phyloP scores from a whole-genome alignment of 1,140 invertebrate species.

The Steinernema khuongi region DNA sequence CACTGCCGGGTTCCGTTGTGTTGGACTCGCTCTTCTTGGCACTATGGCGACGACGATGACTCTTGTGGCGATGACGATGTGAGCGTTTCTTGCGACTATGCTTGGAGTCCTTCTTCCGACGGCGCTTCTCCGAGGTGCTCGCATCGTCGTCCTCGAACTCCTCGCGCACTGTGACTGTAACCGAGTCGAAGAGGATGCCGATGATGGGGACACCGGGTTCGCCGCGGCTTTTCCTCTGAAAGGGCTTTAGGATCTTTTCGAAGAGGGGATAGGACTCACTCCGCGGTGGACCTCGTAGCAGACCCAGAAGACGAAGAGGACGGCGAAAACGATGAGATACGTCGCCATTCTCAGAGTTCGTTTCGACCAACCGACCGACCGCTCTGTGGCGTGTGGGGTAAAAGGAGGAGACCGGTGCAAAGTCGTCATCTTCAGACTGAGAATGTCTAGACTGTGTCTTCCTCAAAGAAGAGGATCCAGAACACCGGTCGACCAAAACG shows the following conservation, averaged over 20 bases:
- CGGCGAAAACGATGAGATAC: background rate
- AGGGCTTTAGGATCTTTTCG: background rate
- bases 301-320: background rate
- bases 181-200: background rate
- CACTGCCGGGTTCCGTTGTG: no score
- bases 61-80: no score
- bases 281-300: background rate
- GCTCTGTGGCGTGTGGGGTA: no score
- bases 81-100: no score
- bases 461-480: no score
- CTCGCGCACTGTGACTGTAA: background rate
- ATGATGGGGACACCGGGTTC: background rate
- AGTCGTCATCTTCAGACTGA: no score
- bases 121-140: background rate
- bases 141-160: background rate
- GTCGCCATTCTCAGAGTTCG: conserved; percentile 54
- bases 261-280: background rate
- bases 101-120: background rate
- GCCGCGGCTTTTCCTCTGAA: background rate
- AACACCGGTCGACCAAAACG: no score
- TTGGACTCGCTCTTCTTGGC: no score
- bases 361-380: no score
- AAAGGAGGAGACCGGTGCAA: no score
- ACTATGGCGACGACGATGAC: no score
- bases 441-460: no score